phyloP scores from a whole-genome alignment of 2,888 invertebrate species.

The Diabrotica balteata region DNA sequence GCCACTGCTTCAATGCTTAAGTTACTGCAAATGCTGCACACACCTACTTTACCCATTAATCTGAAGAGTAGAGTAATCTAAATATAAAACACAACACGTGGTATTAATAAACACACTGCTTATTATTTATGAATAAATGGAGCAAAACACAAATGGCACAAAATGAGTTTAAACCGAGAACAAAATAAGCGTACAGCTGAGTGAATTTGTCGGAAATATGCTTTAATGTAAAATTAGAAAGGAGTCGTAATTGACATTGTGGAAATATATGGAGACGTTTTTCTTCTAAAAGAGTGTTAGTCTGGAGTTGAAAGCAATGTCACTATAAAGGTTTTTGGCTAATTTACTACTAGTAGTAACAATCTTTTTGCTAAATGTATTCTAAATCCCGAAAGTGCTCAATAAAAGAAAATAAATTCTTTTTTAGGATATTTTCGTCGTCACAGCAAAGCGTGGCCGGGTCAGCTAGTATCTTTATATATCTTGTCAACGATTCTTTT shows the following conservation, averaged over 20 bases:
- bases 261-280: conserved; percentile 28
- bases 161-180: conserved; percentile 16
- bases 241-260: conserved; percentile 43
- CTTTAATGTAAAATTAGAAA: conserved; percentile 48
- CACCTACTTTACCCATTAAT: conserved; percentile 25
- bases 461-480: too few relatives aligned
- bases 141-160: conserved; percentile 25
- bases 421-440: too few relatives aligned
- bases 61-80: conserved; percentile 18
- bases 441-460: too few relatives aligned
- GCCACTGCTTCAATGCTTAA: conserved; percentile 12
- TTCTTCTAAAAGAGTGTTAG: too few relatives aligned
- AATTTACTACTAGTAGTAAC: too few relatives aligned
- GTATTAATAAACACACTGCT: conserved; percentile 31
- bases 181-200: conserved; percentile 39
- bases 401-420: too few relatives aligned
- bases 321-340: too few relatives aligned
- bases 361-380: too few relatives aligned
- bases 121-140: conserved; percentile 36
- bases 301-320: too few relatives aligned
- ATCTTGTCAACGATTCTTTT: too few relatives aligned
- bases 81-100: conserved; percentile 30
- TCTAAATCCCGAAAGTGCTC: too few relatives aligned
- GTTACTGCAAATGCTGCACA: conserved; percentile 18
- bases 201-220: conserved; percentile 46